Percentiles rank a stretch among this genome's conserved stretches.
These are phyloP conservation scores for Indicator indicator DNA, from an alignment of 2,113 vertebrate genomes.

Conservation along the genomic window DNA sequence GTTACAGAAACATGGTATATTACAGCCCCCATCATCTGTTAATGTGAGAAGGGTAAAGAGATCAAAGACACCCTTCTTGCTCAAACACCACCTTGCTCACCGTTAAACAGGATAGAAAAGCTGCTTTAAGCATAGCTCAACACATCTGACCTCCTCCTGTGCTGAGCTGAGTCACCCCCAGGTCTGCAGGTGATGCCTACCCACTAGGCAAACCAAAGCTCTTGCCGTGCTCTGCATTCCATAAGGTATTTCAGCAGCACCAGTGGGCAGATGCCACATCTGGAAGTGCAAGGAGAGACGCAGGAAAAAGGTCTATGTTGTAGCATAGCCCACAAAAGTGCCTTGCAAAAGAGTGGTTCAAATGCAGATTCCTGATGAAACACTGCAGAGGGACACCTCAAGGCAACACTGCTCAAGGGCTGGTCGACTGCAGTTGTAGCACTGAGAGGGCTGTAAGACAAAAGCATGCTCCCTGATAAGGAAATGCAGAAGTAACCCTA, in stretches of 20 bases:
- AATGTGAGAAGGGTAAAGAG: neutral
- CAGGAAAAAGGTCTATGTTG: neutral
- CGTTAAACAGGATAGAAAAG: neutral
- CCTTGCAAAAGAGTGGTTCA: neutral
- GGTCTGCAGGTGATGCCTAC: neutral
- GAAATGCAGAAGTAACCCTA: neutral
- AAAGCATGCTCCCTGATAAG: too few species aligned
- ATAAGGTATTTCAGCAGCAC: fast-evolving
- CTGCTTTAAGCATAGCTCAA: neutral
- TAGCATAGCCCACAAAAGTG: neutral
- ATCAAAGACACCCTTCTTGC: neutral
- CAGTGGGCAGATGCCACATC: fast-evolving
- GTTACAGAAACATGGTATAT: neutral
- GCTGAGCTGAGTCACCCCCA: neutral
- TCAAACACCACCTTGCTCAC: neutral
- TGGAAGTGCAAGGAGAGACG: neutral
- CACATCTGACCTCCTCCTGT: neutral
- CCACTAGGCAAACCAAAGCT: neutral
- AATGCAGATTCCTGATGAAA: too few species aligned
- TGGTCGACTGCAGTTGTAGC: neutral
- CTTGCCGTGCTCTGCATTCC: neutral
- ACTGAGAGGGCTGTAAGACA: fast-evolving
- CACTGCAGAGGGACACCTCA: fast-evolving
- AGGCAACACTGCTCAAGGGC: neutral
- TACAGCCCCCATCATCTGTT: neutral